Percentiles rank a stretch among this genome's conserved stretches.
Conservation (phyloP, 1,140 invertebrate genomes). For the Saxidomus purpurata region DNA sequence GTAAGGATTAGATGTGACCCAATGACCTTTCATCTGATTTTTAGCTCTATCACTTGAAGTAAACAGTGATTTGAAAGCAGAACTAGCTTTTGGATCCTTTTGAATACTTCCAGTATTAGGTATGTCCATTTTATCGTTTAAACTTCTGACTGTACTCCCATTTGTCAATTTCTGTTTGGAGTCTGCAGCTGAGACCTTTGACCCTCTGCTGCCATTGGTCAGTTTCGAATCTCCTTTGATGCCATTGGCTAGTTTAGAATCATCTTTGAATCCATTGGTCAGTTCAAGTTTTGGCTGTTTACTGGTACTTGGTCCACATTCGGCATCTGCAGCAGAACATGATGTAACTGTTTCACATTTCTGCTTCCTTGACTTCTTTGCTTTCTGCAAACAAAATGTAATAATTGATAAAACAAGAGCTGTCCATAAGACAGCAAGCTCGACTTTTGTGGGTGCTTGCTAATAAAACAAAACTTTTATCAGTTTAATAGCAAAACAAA, state of each 20-base stretch:
- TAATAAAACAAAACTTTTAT: no score
- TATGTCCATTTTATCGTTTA: constrained; percentile 1
- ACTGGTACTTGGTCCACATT: constrained; percentile 56
- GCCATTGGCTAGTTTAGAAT: constrained; percentile 64
- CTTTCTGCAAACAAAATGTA: constrained; percentile 85
- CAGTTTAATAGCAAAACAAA: no score
- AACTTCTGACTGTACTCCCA: constrained; percentile 48
- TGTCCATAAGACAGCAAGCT: no score
- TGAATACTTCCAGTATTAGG: constrained; percentile 73
- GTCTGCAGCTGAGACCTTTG: constrained; percentile 36
- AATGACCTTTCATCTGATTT: constrained; percentile 96
- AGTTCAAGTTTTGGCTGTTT: constrained; percentile 60
- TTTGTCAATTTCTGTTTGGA: constrained; percentile 40
- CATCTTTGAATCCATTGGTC: constrained; percentile 64
- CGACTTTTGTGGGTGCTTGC: no score
- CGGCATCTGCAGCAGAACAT: constrained; percentile 31
- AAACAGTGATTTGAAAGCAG: constrained; percentile 98
- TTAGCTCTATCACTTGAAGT: constrained; percentile 95
- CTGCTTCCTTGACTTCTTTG: constrained; percentile 87
- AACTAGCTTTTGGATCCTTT: constrained; percentile 95
- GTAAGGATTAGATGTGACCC: constrained; percentile 98
- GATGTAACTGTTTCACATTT: constrained; percentile 70
- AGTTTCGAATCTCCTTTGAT: constrained; percentile 61
- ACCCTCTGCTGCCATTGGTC: constrained; percentile 62
- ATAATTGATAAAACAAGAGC: background rate